Base-by-base conservation (phyloP, 2,113 vertebrate species). In the Rhinogobius similis region DNA sequence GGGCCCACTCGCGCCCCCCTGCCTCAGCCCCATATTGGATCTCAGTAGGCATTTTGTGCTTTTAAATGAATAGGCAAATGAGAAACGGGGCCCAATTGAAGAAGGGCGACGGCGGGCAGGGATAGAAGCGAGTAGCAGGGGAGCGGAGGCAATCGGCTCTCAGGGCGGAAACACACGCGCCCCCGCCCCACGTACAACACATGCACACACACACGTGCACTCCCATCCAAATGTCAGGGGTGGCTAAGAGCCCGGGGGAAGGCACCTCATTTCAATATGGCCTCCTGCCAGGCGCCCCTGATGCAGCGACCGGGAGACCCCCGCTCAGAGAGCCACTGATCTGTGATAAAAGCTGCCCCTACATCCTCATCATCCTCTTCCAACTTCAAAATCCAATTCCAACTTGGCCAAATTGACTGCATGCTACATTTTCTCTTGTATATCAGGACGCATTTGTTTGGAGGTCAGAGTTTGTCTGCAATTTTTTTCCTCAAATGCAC, bases 11-110 rank as follows among this genome's bases (percentile, higher is more conserved):
- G 73, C 58, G 82, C 91, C 91, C 92, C 89, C 92, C 92, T 87
- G 81, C 91, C 91, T 92, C 86, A 81, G 78, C 85, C 89, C 91
- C 90, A 92, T 93, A 94, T 93, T 93, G 93, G 91, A 94, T 93
- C 93, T 90, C 93, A 92, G 93, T 93, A 83, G 92, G 93, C 83
- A 92, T 70, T 93, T 91, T 90, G 85, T 87, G 86, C 86, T 91
- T 92, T 92, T 91, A 92, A 92, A 93, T 91, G 90, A 93, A 90
- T 90, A 93, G 86, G 90, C 90, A 93, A 93, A 93, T 94, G 90
- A 93, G 91, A 87, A 84, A 75, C 70, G 11, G 75, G 82, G 86
- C 82, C 84, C 86, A 89, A 87, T 83, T 46, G 82, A 78, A 82
- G 67, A 75, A 78, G 62, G 72, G 73, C 43, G 73, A 72, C 48